These are phyloP conservation scores for Squalus acanthias DNA, from an alignment of 2,797 vertebrate species.

Conservation along the genomic window DNA sequence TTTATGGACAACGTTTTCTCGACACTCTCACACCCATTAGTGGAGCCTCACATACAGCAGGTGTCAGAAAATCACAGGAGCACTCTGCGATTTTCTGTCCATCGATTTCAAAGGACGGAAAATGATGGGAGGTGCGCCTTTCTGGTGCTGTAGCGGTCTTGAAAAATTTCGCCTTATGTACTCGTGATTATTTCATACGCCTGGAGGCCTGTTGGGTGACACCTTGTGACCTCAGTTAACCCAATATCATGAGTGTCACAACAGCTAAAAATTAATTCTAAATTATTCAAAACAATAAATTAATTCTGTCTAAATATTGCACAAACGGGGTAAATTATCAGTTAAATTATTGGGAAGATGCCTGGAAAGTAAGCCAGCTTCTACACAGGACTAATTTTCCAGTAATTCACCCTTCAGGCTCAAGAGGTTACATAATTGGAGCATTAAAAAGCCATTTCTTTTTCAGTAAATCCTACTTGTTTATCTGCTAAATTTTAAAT, in stretches of 20 bases:
- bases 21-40: background rate
- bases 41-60: background rate
- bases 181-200: background rate
- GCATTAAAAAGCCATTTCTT: background rate
- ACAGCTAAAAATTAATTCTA: background rate
- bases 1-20: background rate
- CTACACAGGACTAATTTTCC: background rate
- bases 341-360: background rate
- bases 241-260: background rate
- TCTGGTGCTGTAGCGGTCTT: background rate
- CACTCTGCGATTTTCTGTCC: background rate
- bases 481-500: conserved; percentile 1
- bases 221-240: background rate
- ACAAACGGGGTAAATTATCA: background rate
- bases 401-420: conserved; percentile 3
- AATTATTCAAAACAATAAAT: background rate
- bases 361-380: background rate
- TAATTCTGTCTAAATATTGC: background rate
- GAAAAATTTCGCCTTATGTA: background rate
- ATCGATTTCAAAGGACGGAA: background rate
- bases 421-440: background rate
- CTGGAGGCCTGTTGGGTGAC: background rate
- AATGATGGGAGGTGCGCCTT: background rate
- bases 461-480: background rate
- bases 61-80: background rate